phyloP scores from a whole-genome alignment of 1,140 invertebrate genomes.

The Apis laboriosa region DNA sequence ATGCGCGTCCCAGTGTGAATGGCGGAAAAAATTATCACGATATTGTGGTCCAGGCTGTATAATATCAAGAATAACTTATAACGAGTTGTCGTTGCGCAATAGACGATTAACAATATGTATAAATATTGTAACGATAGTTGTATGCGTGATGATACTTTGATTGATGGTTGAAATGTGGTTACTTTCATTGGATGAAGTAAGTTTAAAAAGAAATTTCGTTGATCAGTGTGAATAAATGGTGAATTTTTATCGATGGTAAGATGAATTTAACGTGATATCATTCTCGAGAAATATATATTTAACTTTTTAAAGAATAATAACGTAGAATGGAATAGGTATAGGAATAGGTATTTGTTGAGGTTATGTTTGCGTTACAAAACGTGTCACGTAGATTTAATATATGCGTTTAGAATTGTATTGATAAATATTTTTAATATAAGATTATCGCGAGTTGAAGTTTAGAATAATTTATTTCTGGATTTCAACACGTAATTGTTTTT shows the following conservation, averaged over 20 bases:
- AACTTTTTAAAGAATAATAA: too few species aligned
- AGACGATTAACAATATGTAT: slow-evolving; percentile 39
- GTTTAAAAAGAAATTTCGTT: not conserved
- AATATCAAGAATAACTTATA: slow-evolving; percentile 28
- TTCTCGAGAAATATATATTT: too few species aligned
- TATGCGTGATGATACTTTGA: slow-evolving; percentile 3
- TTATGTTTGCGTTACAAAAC: too few species aligned
- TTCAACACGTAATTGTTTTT: too few species aligned
- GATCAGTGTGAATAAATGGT: not conserved
- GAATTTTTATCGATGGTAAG: not conserved
- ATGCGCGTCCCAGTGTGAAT: slow-evolving; percentile 13
- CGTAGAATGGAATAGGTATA: too few species aligned
- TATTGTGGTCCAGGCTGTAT: slow-evolving; percentile 12
- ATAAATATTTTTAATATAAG: too few species aligned
- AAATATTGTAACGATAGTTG: slow-evolving; percentile 34
- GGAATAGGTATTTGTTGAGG: too few species aligned
- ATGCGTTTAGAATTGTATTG: too few species aligned
- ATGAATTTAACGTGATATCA: too few species aligned
- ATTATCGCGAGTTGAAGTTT: too few species aligned
- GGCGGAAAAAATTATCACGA: slow-evolving; percentile 31
- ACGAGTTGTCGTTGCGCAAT: slow-evolving; percentile 42
- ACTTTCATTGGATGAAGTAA: not conserved
- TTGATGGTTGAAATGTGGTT: not conserved
- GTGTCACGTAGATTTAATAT: too few species aligned
- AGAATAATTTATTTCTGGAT: too few species aligned